Percentiles rank a stretch among this genome's conserved stretches.
Conservation (phyloP, 2,888 invertebrate species). For the Leptinotarsa haldemani region DNA sequence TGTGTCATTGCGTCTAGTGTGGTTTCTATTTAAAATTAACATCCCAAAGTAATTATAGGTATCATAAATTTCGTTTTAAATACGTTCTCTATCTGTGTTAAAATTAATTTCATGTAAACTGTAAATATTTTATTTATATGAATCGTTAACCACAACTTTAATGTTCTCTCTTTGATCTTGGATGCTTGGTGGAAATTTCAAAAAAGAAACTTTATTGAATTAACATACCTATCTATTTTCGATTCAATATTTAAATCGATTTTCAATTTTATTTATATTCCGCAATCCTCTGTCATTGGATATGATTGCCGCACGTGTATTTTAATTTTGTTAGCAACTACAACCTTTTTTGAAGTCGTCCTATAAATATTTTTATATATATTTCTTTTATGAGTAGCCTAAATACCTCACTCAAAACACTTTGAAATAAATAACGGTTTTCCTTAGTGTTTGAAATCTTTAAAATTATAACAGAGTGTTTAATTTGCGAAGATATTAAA, state of each 20-base stretch:
- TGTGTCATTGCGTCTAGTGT: background rate
- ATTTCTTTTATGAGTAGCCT: background rate
- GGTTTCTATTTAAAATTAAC: constrained; percentile 15
- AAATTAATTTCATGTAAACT: constrained; percentile 25
- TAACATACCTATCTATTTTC: constrained; percentile 6
- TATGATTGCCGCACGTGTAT: background rate
- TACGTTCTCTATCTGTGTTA: constrained; percentile 21
- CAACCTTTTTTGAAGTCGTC: background rate
- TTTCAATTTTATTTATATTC: constrained; percentile 7
- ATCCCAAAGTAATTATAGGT: constrained; percentile 20
- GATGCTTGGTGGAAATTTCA: background rate
- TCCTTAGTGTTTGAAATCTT: too few relatives aligned
- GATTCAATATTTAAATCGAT: background rate
- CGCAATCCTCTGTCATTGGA: background rate
- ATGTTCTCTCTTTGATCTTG: constrained; percentile 22
- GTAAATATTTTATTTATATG: constrained; percentile 30
- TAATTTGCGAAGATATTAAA: too few relatives aligned
- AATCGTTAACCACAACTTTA: constrained; percentile 16
- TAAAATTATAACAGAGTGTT: too few relatives aligned
- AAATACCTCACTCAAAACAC: background rate
- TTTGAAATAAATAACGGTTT: background rate
- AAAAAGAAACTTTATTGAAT: background rate
- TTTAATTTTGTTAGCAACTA: background rate
- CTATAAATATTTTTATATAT: background rate
- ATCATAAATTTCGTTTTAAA: constrained; percentile 36